Conservation (phyloP, 2,888 invertebrate species). For the Rhogogaster chlorosoma region DNA sequence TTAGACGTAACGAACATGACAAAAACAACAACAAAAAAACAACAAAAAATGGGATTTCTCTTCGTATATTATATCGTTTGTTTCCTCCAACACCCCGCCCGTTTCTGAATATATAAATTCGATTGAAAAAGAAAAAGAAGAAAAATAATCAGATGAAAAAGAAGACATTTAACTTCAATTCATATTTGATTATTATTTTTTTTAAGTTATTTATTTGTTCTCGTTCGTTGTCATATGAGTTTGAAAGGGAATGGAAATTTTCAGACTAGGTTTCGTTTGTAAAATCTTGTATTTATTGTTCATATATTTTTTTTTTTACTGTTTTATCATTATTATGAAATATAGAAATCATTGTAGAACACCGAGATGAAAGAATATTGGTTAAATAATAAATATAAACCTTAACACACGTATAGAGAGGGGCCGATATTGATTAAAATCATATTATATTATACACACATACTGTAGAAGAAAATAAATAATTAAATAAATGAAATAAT, state of each 20-base stretch:
- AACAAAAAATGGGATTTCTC: neutral
- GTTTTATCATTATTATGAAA: neutral
- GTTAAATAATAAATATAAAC: neutral
- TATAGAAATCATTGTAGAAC: neutral
- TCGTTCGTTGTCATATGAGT: neutral
- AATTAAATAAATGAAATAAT: neutral
- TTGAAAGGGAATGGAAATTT: no score
- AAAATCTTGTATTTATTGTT: no score
- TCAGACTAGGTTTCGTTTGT: no score
- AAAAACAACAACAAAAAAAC: no score
- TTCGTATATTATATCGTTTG: neutral
- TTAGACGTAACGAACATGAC: conserved; percentile 39
- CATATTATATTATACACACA: neutral
- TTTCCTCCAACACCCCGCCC: neutral
- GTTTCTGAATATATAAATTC: neutral
- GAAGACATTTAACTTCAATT: neutral
- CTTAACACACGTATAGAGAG: neutral
- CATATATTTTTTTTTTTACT: neutral
- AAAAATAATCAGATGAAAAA: neutral
- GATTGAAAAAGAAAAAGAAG: neutral
- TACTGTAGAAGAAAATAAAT: neutral
- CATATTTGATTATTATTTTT: neutral
- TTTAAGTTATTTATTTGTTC: neutral
- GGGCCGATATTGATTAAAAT: neutral
- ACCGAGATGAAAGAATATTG: neutral